Percentiles rank a stretch among this genome's conserved stretches.
Conservation (phyloP, 2,797 vertebrate genomes). For the Lepidocolaptes lacrymiger region DNA sequence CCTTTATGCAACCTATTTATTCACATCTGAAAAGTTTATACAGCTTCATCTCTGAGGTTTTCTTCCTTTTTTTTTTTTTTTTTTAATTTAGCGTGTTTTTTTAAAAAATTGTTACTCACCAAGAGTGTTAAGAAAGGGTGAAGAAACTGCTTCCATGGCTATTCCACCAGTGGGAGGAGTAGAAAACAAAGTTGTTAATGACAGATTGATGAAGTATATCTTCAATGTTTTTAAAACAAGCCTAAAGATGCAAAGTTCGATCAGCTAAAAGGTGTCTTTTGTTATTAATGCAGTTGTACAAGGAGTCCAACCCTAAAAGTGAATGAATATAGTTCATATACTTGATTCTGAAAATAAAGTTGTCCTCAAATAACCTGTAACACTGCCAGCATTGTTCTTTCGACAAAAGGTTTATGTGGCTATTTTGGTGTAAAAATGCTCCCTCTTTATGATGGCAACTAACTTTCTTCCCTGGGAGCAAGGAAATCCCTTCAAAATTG, state of each 20-base stretch:
- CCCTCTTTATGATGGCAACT: background rate
- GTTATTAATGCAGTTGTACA: background rate
- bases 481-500: background rate
- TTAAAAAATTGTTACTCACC: background rate
- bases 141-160: background rate
- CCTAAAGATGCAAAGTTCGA: background rate
- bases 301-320: background rate
- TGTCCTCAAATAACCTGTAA: background rate
- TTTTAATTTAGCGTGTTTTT: background rate
- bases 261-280: background rate
- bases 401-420: background rate
- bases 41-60: background rate
- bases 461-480: background rate
- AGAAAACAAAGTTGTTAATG: background rate
- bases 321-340: background rate
- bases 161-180: background rate
- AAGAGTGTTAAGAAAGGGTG: background rate
- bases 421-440: background rate
- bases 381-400: background rate
- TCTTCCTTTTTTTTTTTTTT: rapidly evolving
- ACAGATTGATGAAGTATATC: background rate
- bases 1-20: background rate
- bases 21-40: background rate
- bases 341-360: background rate
- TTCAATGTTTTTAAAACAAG: background rate